Conservation (phyloP, 2,113 vertebrate species). For the Panthera tigris region DNA sequence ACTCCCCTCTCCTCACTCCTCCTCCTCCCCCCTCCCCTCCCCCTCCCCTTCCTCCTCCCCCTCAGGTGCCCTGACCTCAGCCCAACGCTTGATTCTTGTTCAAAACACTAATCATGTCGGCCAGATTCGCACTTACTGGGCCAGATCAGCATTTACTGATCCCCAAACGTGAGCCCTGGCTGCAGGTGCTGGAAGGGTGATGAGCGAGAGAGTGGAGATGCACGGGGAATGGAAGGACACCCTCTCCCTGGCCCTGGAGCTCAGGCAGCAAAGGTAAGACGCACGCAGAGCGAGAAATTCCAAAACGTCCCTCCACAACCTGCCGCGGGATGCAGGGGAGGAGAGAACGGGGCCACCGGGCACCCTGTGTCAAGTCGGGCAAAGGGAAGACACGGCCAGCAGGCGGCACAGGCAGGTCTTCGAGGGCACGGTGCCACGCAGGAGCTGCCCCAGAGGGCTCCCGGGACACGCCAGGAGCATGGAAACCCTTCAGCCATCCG, state of each 20-base stretch:
- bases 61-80: background rate
- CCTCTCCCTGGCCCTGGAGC: background rate
- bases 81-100: background rate
- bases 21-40: background rate
- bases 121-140: background rate
- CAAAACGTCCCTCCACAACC: background rate
- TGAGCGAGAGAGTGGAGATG: background rate
- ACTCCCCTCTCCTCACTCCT: background rate
- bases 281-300: background rate
- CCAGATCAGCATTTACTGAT: too few relatives aligned
- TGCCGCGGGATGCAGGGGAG: rapidly evolving
- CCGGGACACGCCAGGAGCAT: background rate
- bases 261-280: background rate
- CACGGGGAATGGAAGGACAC: rapidly evolving
- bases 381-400: rapidly evolving
- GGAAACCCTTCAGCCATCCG: background rate
- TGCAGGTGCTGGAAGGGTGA: background rate
- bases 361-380: rapidly evolving
- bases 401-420: background rate
- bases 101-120: background rate
- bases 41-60: background rate
- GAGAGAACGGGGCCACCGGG: rapidly evolving
- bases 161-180: background rate
- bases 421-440: background rate
- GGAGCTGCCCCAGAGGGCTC: background rate